Evolutionary conservation across 2,888 invertebrate genomes (phyloP), one percentile per base, ranked within the genome.

Genomic region (Clistopyga incitator): DNA sequence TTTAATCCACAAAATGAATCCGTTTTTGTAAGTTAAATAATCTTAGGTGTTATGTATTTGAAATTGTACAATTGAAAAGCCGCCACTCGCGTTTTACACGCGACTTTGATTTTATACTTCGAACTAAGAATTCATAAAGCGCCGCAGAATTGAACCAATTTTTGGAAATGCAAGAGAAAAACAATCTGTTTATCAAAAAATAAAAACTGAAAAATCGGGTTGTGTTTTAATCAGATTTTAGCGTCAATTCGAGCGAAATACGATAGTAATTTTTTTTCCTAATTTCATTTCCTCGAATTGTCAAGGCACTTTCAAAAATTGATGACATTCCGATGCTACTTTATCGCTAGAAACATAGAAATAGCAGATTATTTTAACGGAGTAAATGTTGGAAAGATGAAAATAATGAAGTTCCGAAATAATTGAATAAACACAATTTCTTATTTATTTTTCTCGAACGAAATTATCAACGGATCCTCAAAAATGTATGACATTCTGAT

Each of bases 31-130:
- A 71, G 50, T 61, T 8, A 70, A 67, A 74, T 54, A 78, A 20
- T 72, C 42, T 13, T 78, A 71, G 70, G 54, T 78, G 59, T 78
- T 78, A 61, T 72, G 75, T 68, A 47, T 68, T 52, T 29, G 20
- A 72, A 71, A 67, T 65, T 34, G 56, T 61, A 50, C 52, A 34
- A 18, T 38, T 20, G 38, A 18, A 38, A 64, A 38, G n/a, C 20
- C 10, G 6, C n/a, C 10, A 61, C 18, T 18, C 61, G 38, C 38
- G 38, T 61, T 61, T 61, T 18, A 61, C 38, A n/a, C 23, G 42
- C n/a, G n/a, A 25, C 20, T 72, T 64, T 77, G 8, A 61, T 84
- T 85, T 85, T 81, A 78, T 79, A 84, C 74, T 71, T 67, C 47
- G 34, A 52, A 61, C 42, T 75, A 6, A 75, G 50, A 47, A 70